phyloP scores from a whole-genome alignment of 2,113 vertebrate genomes.

The Danionella cerebrum region DNA sequence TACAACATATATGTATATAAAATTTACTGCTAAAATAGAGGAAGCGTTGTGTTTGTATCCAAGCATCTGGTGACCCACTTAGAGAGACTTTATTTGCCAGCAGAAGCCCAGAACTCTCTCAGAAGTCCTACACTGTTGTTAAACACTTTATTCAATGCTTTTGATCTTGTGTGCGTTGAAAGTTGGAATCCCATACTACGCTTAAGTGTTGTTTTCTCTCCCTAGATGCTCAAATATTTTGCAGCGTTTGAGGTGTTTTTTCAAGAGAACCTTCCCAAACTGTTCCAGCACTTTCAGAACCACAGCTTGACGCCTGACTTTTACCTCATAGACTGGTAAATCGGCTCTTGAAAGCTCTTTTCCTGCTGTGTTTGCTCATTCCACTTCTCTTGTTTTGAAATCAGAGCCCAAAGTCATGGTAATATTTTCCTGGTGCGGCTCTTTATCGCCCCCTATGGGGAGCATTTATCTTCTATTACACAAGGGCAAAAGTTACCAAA shows the following conservation, averaged over 20 bases:
- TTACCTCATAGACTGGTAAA: constrained; percentile 97
- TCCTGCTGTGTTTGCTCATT: not conserved
- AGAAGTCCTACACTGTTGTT: not conserved
- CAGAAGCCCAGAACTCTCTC: not conserved
- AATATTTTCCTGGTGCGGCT: not conserved
- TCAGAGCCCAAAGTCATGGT: not conserved
- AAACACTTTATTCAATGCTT: not conserved
- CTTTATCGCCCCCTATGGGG: constrained; percentile 1
- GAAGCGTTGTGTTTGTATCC: not conserved
- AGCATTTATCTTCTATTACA: not conserved
- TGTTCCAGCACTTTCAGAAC: constrained; percentile 90
- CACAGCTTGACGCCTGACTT: constrained; percentile 94
- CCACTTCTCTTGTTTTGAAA: not conserved
- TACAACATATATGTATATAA: not conserved
- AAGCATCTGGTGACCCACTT: constrained; percentile 17
- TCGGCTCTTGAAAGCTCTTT: constrained; percentile 8
- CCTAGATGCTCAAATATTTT: constrained; percentile 97
- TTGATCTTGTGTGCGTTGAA: not conserved
- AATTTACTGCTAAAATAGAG: not conserved
- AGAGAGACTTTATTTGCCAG: not conserved
- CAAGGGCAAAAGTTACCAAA: no score
- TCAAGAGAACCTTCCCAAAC: constrained; percentile 91
- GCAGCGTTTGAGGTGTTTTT: constrained; percentile 97
- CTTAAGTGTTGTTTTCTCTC: constrained; percentile 31
- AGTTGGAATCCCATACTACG: not conserved